These are phyloP conservation scores for Xiphophorus couchianus DNA, from an alignment of 2,113 vertebrate genomes.

Conservation along the genomic window DNA sequence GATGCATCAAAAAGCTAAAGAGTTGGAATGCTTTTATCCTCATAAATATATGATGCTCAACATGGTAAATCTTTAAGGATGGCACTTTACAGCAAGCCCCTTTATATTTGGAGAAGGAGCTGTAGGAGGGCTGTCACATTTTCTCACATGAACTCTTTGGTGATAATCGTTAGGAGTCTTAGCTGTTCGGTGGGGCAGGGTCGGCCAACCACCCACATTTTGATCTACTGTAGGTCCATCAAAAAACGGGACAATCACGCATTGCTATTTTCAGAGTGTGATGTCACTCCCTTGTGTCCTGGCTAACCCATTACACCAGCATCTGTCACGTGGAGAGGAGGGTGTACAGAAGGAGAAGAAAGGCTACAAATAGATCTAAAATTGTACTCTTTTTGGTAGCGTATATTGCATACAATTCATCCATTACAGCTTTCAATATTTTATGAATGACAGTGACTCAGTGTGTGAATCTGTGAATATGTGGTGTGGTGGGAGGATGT, in stretches of 20 bases:
- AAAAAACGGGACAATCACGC: slow-evolving; percentile 64
- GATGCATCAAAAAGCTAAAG: background rate
- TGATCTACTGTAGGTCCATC: slow-evolving; percentile 35
- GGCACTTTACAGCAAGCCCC: background rate
- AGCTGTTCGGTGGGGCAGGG: background rate
- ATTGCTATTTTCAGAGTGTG: slow-evolving; percentile 68
- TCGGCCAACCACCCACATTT: slow-evolving; percentile 33
- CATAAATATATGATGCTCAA: background rate
- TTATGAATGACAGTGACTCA: slow-evolving; percentile 68
- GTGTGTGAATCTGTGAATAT: slow-evolving; percentile 36
- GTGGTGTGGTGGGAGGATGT: slow-evolving; percentile 28
- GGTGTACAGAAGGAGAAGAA: slow-evolving; percentile 25
- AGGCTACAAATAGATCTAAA: slow-evolving; percentile 37
- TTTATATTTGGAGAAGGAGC: background rate
- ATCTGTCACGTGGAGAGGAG: slow-evolving; percentile 61
- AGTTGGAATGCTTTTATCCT: background rate
- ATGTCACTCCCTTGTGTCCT: slow-evolving; percentile 69
- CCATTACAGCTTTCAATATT: slow-evolving; percentile 41
- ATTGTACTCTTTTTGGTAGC: slow-evolving; percentile 5
- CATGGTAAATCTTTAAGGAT: background rate
- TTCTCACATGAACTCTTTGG: slow-evolving; percentile 25
- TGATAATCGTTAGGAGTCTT: slow-evolving; percentile 35
- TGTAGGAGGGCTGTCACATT: slow-evolving; percentile 32
- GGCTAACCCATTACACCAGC: slow-evolving; percentile 65
- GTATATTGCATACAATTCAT: slow-evolving; percentile 28